Conservation (phyloP, 1,140 invertebrate genomes). For the Babylonia areolata region DNA sequence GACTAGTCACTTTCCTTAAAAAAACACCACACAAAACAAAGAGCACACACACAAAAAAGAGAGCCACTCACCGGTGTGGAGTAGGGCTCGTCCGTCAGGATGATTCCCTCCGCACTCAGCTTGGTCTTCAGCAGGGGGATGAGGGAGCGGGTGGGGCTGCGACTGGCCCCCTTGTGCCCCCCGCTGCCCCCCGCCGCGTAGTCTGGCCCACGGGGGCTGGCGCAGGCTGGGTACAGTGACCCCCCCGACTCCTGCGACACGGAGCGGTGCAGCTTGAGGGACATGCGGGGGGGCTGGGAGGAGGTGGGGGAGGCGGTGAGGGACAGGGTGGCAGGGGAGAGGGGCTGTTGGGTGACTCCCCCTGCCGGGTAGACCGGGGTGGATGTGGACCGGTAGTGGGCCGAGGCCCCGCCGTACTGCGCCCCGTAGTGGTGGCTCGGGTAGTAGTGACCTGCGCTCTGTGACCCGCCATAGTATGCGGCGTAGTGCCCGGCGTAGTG, state of each 20-base stretch:
- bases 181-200: conserved; percentile 42
- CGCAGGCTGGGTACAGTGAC: conserved; percentile 38
- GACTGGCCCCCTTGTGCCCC: conserved; percentile 49
- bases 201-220: conserved; percentile 37
- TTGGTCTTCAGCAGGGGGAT: conserved; percentile 69
- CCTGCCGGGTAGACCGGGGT: conserved; percentile 7
- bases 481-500: conserved; percentile 22
- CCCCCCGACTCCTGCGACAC: conserved; percentile 43
- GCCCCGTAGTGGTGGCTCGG: conserved; percentile 12
- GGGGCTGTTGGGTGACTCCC: conserved; percentile 13
- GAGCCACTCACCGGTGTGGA: conserved; percentile 65
- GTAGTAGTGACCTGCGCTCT: conserved; percentile 29
- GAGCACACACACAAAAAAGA: too few species aligned
- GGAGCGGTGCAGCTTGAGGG: conserved; percentile 37
- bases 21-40: too few species aligned
- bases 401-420: not conserved
- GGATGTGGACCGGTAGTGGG: conserved; percentile 9
- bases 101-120: conserved; percentile 74
- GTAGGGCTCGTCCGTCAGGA: conserved; percentile 73
- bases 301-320: not conserved
- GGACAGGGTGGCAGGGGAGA: conserved; percentile 24
- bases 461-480: conserved; percentile 8
- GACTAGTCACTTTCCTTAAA: too few species aligned
- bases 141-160: conserved; percentile 60
- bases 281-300: conserved; percentile 28